Percentiles rank a stretch among this genome's conserved stretches.
Evolutionary conservation across 1,140 invertebrate species (phyloP).

Genomic region (Andrena cerasifolii): DNA sequence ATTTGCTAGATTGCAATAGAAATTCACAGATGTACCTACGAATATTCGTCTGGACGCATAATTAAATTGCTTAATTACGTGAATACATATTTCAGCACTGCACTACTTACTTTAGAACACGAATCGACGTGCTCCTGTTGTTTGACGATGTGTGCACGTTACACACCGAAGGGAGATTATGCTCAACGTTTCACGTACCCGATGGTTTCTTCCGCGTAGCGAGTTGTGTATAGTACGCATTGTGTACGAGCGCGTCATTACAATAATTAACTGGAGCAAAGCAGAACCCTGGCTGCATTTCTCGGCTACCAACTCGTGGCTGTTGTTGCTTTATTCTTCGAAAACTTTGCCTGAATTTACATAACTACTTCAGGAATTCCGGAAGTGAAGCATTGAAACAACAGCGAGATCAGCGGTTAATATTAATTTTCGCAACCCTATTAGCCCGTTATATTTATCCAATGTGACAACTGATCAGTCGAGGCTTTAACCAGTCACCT

Average conservation of each 20-base stretch:
- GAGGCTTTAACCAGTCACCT: too few species aligned
- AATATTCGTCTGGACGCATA: too few species aligned
- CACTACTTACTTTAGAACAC: too few species aligned
- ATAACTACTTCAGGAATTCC: slow-evolving; percentile 75
- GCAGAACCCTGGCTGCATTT: slow-evolving; percentile 53
- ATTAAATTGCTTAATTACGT: too few species aligned
- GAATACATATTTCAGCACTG: too few species aligned
- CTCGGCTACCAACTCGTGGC: slow-evolving; percentile 40
- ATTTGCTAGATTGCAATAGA: too few species aligned
- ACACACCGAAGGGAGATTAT: not conserved
- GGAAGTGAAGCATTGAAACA: slow-evolving; percentile 65
- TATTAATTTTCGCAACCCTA: slow-evolving; percentile 61
- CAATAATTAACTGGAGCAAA: slow-evolving; percentile 66
- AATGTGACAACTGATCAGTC: not conserved
- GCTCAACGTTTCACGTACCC: not conserved
- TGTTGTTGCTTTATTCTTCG: slow-evolving; percentile 63
- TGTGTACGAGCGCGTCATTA: slow-evolving; percentile 44
- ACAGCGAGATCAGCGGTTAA: slow-evolving; percentile 50
- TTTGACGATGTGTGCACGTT: too few species aligned
- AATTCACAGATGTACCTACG: too few species aligned
- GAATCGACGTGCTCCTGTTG: too few species aligned
- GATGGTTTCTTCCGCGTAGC: slow-evolving; percentile 26
- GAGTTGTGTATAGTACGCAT: slow-evolving; percentile 39
- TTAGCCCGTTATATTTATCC: not conserved
- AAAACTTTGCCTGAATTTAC: slow-evolving; percentile 69